Evolutionary conservation across 2,797 vertebrate genomes (phyloP), one percentile per base, ranked within the genome.

Genomic region (Coregonus sp.): DNA sequence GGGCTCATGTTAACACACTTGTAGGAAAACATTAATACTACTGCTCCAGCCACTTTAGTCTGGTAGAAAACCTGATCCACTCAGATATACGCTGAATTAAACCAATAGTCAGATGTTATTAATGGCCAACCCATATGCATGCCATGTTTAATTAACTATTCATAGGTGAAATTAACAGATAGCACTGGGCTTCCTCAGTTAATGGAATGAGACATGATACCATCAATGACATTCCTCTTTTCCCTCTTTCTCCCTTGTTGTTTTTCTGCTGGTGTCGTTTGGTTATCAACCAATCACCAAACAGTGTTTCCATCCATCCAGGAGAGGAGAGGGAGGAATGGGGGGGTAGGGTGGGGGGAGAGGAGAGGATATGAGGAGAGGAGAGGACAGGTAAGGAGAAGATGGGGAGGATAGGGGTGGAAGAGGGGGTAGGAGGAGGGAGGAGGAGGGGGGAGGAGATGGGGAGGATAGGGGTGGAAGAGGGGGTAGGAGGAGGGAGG

Each of bases 141-240:
- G 89, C 81, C 33, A 87, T 77, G 93, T 90, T 94, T 95, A 99
- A 99, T 99, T 98, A 99, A 97, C 92, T 92, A 97, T 97, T 96
- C 96, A 93, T 97, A 99, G 97, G 97, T 99, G 97, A 99, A 96
- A 95, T 95, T 94, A 96, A 92, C 96, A 95, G 98, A 99, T 99
- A 99, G 96, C 92, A 93, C 90, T 81, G 66, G 75, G 86, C 82
- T 85, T 93, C 89, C 25, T 75, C 84, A 81, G 92, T 92, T 95
- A 96, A 97, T 98, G 95, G 92, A 97, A 97, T 96, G 93, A 94
- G 93, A 89, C 80, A 86, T 86, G 97, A 99, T 99, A 95, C 86
- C 93, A 99, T 98, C 97, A 91, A 92, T 89, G 92, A 94, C 94
- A 90, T 92, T 84, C 87, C 79, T 92, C 89, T 90, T 88, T 85